phyloP scores from a whole-genome alignment of 2,888 invertebrate genomes.

The Homarus gammarus region DNA sequence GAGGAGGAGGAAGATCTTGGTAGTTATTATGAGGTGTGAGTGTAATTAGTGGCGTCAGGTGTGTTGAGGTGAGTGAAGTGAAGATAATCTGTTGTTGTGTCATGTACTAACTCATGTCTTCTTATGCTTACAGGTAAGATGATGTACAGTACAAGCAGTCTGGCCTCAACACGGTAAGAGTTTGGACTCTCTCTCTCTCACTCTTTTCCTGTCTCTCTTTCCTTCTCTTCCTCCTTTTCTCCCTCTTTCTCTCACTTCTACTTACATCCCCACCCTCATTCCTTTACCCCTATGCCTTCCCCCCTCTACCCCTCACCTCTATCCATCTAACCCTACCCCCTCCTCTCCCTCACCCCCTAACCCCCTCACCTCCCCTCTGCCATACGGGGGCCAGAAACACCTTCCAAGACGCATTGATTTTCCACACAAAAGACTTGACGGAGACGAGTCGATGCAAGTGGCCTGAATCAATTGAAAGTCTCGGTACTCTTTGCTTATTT shows the following conservation, averaged over 20 bases:
- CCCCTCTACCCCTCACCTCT: neutral
- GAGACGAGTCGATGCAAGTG: conserved; percentile 56
- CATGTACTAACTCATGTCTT: no score
- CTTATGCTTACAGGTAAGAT: no score
- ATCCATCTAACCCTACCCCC: neutral
- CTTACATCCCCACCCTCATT: neutral
- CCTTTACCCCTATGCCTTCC: neutral
- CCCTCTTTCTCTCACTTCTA: neutral
- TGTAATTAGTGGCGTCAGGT: no score
- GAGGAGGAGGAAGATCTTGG: no score
- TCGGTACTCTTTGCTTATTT: conserved; percentile 26
- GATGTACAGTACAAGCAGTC: no score
- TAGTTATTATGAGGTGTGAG: no score
- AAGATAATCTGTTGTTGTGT: no score
- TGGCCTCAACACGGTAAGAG: no score
- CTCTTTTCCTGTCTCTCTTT: neutral
- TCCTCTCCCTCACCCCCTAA: neutral
- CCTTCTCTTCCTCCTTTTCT: neutral
- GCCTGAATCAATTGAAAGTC: conserved; percentile 53
- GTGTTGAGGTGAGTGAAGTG: no score
- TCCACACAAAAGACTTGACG: conserved; percentile 55
- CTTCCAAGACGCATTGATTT: conserved; percentile 63
- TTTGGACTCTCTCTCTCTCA: no score
- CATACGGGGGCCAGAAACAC: conserved; percentile 18
- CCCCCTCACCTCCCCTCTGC: neutral